phyloP scores from a whole-genome alignment of 1,140 invertebrate species.

The Panulirus ornatus region DNA sequence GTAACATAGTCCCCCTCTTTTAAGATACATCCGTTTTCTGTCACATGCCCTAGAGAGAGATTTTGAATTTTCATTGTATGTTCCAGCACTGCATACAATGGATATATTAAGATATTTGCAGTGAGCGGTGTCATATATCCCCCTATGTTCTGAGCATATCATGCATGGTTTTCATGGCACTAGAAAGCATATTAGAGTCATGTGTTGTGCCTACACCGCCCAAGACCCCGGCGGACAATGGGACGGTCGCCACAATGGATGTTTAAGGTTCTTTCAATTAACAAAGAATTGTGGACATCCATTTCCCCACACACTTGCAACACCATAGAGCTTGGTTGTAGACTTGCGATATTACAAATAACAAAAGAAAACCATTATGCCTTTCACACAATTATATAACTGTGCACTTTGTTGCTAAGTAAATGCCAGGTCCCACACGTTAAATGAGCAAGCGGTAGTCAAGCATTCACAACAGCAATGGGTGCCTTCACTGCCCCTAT shows the following conservation, averaged over 20 bases:
- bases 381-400: background rate
- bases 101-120: conserved; percentile 2
- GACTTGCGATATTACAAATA: background rate
- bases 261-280: background rate
- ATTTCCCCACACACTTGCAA: background rate
- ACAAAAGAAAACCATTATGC: background rate
- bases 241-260: conserved; percentile 1
- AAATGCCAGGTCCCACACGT: background rate
- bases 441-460: too few relatives aligned
- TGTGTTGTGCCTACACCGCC: conserved; percentile 20
- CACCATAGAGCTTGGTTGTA: background rate
- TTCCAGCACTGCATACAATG: background rate
- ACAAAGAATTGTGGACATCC: background rate
- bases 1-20: conserved; percentile 34
- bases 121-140: conserved; percentile 10
- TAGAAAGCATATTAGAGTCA: conserved; percentile 31
- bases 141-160: conserved; percentile 7
- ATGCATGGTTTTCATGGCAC: conserved; percentile 48
- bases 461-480: background rate
- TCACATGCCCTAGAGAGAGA: background rate
- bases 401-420: background rate
- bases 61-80: conserved; percentile 1
- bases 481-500: conserved; percentile 5
- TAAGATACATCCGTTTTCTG: conserved; percentile 52
- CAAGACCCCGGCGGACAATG: conserved; percentile 14